Percentiles rank a stretch among this genome's conserved stretches.
These are phyloP conservation scores for Holacanthella duospinosa DNA, from an alignment of 2,888 invertebrate species.

Conservation along the genomic window DNA sequence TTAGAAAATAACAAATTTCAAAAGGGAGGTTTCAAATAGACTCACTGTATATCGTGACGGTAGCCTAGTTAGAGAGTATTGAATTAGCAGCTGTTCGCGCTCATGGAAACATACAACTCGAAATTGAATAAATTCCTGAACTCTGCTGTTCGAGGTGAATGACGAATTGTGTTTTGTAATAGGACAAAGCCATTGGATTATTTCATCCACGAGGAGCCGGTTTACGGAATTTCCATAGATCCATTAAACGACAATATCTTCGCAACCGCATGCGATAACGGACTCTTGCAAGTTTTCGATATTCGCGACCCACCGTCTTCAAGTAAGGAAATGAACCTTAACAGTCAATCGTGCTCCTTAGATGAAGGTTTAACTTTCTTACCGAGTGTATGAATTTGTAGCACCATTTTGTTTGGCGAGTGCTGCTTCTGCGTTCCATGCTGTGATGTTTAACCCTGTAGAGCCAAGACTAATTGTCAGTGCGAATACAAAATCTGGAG, in stretches of 20 bases:
- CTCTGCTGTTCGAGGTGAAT: background rate
- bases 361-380: background rate
- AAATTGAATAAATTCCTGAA: background rate
- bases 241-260: conserved; percentile 73
- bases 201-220: conserved; percentile 75
- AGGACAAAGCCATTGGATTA: conserved; percentile 57
- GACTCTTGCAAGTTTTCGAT: conserved; percentile 75
- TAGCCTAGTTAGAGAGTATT: too few species aligned
- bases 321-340: conserved; percentile 20
- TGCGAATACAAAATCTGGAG: conserved; percentile 80
- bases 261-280: conserved; percentile 86
- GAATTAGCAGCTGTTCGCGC: too few species aligned
- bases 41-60: too few species aligned
- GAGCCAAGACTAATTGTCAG: conserved; percentile 71
- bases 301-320: conserved; percentile 53
- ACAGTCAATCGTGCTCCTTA: background rate
- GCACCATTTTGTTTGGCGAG: conserved; percentile 59
- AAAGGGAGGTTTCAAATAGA: too few species aligned
- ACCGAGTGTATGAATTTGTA: conserved; percentile 38
- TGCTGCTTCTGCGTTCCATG: conserved; percentile 71
- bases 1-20: too few species aligned
- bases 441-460: conserved; percentile 84
- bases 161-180: conserved; percentile 39
- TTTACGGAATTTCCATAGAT: conserved; percentile 79
- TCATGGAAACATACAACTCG: background rate